phyloP scores from a whole-genome alignment of 2,888 invertebrate species.

The Plebejus argus region DNA sequence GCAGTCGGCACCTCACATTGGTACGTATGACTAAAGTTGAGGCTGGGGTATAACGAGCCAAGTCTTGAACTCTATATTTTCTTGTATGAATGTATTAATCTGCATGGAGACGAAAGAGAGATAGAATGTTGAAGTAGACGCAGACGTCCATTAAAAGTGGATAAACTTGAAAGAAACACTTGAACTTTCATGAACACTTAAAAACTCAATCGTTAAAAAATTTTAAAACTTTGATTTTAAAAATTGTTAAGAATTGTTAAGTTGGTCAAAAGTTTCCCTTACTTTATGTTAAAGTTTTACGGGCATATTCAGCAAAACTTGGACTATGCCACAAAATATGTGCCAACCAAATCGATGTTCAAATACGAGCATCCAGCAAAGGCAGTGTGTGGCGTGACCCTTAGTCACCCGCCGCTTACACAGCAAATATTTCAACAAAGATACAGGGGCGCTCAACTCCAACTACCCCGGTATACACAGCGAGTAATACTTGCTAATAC shows the following conservation, averaged over 20 bases:
- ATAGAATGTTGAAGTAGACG: no score
- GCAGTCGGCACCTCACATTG: conserved; percentile 67
- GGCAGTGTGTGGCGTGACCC: conserved; percentile 47
- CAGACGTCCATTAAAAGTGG: no score
- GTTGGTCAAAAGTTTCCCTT: no score
- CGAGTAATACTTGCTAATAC: conserved; percentile 49
- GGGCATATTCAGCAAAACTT: not conserved
- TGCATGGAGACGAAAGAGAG: no score
- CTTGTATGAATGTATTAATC: not conserved
- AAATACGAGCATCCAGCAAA: conserved; percentile 5
- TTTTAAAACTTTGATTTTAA: no score
- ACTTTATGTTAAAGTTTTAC: no score
- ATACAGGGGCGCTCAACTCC: conserved; percentile 74
- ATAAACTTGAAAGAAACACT: no score
- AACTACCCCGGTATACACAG: conserved; percentile 63
- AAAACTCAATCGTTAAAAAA: no score
- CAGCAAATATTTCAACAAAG: conserved; percentile 77
- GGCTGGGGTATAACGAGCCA: conserved; percentile 41
- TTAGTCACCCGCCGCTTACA: conserved; percentile 67
- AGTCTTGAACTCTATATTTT: not conserved
- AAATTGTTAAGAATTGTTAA: no score
- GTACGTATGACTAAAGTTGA: conserved; percentile 58
- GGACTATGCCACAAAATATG: not conserved
- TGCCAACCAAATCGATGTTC: not conserved
- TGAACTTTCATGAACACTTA: no score